A percentile compares a stretch with the other conserved stretches of the same genome.
These are phyloP conservation scores for Odontesthes bonariensis DNA, from an alignment of 2,113 vertebrate genomes.

Conservation along the genomic window DNA sequence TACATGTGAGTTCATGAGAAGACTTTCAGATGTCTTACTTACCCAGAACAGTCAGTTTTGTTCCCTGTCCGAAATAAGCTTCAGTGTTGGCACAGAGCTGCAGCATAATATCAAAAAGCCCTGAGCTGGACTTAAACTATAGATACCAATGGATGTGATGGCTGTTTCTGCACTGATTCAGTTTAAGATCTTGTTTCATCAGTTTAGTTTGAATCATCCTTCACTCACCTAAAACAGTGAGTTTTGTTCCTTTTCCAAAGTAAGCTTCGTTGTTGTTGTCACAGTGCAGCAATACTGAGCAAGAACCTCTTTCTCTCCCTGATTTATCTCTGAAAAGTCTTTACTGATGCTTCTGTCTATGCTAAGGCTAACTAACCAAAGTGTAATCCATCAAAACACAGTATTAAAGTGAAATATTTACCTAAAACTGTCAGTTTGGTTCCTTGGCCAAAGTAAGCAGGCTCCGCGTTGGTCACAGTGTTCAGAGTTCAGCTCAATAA, in stretches of 20 bases:
- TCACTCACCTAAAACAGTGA: constrained; percentile 76
- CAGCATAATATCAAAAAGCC: constrained; percentile 29
- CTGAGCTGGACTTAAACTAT: neutral
- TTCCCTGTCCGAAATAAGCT: constrained; percentile 63
- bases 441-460: constrained; percentile 82
- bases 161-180: neutral
- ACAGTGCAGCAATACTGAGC: constrained; percentile 42
- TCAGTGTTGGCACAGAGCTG: constrained; percentile 52
- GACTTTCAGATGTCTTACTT: no score
- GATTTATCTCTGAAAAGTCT: neutral
- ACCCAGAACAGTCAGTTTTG: constrained; percentile 17
- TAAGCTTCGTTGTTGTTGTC: constrained; percentile 8
- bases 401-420: constrained; percentile 30
- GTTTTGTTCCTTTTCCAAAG: constrained; percentile 58
- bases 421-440: constrained; percentile 84
- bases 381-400: neutral
- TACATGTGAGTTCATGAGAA: no score
- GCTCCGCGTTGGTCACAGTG: constrained; percentile 76
- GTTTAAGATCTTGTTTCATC: no score
- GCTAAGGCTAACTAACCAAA: neutral
- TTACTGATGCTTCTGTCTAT: neutral
- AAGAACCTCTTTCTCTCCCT: neutral
- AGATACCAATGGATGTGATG: neutral
- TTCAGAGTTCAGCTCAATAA: constrained; percentile 34
- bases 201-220: accelerated